Conservation (phyloP, 2,888 invertebrate genomes). For the Brachypalpus laphriformis region DNA sequence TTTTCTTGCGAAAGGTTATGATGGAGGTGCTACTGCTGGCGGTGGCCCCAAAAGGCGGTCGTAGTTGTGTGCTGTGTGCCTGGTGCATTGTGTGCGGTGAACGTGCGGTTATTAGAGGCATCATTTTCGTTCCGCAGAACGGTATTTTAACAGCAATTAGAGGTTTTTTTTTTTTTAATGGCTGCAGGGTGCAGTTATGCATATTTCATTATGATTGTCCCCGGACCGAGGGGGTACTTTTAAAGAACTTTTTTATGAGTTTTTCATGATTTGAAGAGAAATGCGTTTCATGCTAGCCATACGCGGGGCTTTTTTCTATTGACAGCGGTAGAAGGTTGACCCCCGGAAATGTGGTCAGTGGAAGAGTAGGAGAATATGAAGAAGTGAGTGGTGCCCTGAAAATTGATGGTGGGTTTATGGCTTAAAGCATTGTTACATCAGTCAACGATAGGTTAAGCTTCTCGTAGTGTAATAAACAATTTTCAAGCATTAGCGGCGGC, state of each 20-base stretch:
- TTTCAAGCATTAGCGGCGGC: too few relatives aligned
- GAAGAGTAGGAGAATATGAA: conserved; percentile 10
- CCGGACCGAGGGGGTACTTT: conserved; percentile 7
- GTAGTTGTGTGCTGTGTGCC: conserved; percentile 1
- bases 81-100: conserved; percentile 33
- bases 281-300: background rate
- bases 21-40: conserved; percentile 15
- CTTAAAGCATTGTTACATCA: too few relatives aligned
- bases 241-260: conserved; percentile 27
- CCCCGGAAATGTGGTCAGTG: conserved; percentile 52
- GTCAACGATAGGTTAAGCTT: too few relatives aligned
- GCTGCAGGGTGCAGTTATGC: conserved; percentile 69
- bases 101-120: conserved; percentile 68
- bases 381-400: background rate
- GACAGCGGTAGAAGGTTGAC: conserved; percentile 14
- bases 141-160: conserved; percentile 73
- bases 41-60: conserved; percentile 15
- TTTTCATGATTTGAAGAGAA: conserved; percentile 20
- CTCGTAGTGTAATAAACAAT: background rate
- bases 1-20: conserved; percentile 43
- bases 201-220: conserved; percentile 64
- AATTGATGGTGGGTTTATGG: background rate
- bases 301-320: conserved; percentile 19
- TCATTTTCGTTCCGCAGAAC: conserved; percentile 69
- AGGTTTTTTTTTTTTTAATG: conserved; percentile 59